Conservation (phyloP, 2,888 invertebrate species). For the Chrysina gloriosa region DNA sequence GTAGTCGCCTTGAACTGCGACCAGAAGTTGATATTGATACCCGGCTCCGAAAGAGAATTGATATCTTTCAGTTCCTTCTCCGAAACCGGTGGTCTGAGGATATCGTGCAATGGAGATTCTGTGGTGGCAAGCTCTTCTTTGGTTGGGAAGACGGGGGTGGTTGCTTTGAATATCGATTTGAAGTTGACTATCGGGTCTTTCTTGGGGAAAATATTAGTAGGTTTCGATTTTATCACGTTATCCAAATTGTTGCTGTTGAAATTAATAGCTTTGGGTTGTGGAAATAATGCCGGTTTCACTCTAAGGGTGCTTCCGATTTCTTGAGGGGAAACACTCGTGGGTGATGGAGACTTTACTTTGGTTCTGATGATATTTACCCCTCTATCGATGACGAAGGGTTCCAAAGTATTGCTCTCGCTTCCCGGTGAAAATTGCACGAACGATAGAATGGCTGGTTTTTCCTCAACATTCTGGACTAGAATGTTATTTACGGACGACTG, state of each 20-base stretch:
- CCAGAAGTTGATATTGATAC: slow-evolving; percentile 22
- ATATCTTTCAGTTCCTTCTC: background rate
- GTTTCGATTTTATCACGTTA: slow-evolving; percentile 15
- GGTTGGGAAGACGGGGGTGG: slow-evolving; percentile 43
- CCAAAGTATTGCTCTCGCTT: background rate
- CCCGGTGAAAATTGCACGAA: background rate
- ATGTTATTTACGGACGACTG: background rate
- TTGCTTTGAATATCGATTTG: slow-evolving; percentile 41
- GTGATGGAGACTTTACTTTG: background rate
- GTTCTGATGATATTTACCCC: background rate
- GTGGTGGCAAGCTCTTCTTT: slow-evolving; percentile 38
- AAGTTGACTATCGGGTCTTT: slow-evolving; percentile 37
- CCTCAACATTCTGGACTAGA: background rate
- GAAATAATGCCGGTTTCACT: background rate
- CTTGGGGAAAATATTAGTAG: slow-evolving; percentile 7
- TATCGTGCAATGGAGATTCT: slow-evolving; percentile 8
- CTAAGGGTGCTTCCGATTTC: no score
- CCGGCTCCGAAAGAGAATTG: background rate
- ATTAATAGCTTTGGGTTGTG: slow-evolving; percentile 30
- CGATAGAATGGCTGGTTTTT: background rate
- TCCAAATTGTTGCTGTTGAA: slow-evolving; percentile 32
- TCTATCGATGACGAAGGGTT: background rate
- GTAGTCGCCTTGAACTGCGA: slow-evolving; percentile 36
- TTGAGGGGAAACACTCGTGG: background rate
- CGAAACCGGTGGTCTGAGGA: slow-evolving; percentile 9